Conservation (phyloP, 2,797 vertebrate genomes). For the Pantherophis vulpinus region DNA sequence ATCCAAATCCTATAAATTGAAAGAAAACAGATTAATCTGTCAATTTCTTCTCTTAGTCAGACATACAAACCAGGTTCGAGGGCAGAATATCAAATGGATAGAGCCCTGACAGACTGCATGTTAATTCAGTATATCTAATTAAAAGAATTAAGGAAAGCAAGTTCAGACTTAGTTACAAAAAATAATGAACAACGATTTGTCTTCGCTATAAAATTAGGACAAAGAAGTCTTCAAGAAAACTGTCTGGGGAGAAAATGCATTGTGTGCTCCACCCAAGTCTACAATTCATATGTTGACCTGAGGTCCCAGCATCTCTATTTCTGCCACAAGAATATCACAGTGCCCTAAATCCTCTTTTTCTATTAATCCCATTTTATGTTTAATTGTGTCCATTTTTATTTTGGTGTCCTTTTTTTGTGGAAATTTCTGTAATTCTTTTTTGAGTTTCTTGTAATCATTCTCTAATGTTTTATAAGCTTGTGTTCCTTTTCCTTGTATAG, state of each 20-base stretch:
- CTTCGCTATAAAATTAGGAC: not conserved
- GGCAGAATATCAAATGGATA: too few relatives aligned
- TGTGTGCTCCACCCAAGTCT: not conserved
- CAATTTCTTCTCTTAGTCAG: not conserved
- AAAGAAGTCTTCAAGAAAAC: not conserved
- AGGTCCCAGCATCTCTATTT: not conserved
- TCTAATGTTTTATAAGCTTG: too few relatives aligned
- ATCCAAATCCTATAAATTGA: not conserved
- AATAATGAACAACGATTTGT: not conserved
- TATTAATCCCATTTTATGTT: too few relatives aligned
- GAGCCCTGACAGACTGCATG: not conserved
- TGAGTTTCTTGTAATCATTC: too few relatives aligned
- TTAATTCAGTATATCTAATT: not conserved
- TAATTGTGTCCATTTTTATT: too few relatives aligned
- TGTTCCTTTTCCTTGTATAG: too few relatives aligned
- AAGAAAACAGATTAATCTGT: not conserved
- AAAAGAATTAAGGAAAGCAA: not conserved
- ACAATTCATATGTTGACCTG: not conserved
- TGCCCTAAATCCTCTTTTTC: too few relatives aligned
- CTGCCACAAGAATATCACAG: not conserved
- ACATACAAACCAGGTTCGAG: not conserved
- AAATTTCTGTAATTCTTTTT: too few relatives aligned
- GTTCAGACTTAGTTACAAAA: not conserved
- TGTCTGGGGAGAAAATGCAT: not conserved
- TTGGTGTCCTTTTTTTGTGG: too few relatives aligned